Evolutionary conservation across 2,888 invertebrate species (phyloP), one percentile per base, ranked within the genome.

Genomic region (Amblyjoppa proteus): DNA sequence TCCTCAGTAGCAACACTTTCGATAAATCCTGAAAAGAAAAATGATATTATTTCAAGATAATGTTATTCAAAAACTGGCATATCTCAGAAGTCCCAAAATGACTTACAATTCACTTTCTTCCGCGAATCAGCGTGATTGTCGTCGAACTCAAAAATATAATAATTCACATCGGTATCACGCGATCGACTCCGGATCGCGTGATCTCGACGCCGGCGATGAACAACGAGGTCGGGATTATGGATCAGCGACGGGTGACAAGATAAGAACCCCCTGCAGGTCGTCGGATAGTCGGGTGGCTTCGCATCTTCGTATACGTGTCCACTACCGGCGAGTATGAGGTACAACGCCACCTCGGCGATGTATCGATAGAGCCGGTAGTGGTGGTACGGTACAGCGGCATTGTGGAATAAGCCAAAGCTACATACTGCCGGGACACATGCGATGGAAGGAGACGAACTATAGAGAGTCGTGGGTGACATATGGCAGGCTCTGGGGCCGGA

Each of bases 391-490:
- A 20, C 31, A 58, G 31, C n/a, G 49, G 41, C 71, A 66, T 64
- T 64, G 64, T 64, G 68, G 71, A 53, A 73, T 77, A 78, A 78
- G 83, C 73, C 53, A 74, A 78, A 78, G 75, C 53, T 51, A 69
- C 56, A 41, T 56, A 78, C 74, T 66, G 49, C 61, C 45, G 45
- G 56, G 75, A 73, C 75, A 80, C 70, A 64, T 51, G 77, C 68
- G 77, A 41, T 77, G 53, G 77, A 81, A 81, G 77, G 74, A 64
- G 77, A 85, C 56, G 68, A 68, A 66, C 88, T 87, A 90, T 88
- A 89, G 91, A 90, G 88, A 88, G 84, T 90, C 86, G 88, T 87
- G 89, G 90, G 91, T 93, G 93, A 93, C 93, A 90, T 92, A 93
- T 92, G 91, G 90, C 89, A 89, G 91, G 93, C 92, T 92, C 90